Conservation (phyloP, 1,140 invertebrate genomes). For the Stegodyphus dumicola region DNA sequence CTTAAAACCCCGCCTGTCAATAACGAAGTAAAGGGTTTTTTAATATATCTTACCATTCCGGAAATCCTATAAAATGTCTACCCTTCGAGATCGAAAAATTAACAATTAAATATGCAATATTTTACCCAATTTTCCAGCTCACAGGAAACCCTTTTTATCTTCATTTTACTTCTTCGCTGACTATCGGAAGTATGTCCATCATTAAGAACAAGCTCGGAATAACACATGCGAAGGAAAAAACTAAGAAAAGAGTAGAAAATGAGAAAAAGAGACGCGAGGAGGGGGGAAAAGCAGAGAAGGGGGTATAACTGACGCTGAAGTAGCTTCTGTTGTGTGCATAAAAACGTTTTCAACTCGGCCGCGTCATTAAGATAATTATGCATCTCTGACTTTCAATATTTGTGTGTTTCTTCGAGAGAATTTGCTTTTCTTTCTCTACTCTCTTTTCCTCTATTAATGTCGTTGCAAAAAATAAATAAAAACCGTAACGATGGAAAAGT, state of each 20-base stretch:
- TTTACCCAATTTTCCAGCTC: constrained; percentile 24
- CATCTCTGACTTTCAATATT: constrained; percentile 43
- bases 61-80: background rate
- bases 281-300: background rate
- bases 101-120: constrained; percentile 29
- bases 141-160: constrained; percentile 5
- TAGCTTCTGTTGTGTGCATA: constrained; percentile 3
- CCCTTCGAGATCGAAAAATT: background rate
- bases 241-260: background rate
- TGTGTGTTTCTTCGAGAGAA: constrained; percentile 38
- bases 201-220: constrained; percentile 41
- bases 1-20: too few relatives aligned
- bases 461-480: constrained; percentile 1
- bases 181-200: constrained; percentile 48
- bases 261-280: background rate
- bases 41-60: background rate
- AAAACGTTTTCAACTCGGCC: constrained; percentile 20
- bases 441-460: constrained; percentile 19
- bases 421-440: constrained; percentile 18
- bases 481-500: constrained; percentile 18
- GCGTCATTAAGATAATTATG: constrained; percentile 53
- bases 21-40: background rate
- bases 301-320: constrained; percentile 2
- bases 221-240: background rate
- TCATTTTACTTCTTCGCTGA: constrained; percentile 18